Evolutionary conservation across 2,797 vertebrate species (phyloP), one percentile per base, ranked within the genome.

Genomic region (Pogonophryne albipinna): DNA sequence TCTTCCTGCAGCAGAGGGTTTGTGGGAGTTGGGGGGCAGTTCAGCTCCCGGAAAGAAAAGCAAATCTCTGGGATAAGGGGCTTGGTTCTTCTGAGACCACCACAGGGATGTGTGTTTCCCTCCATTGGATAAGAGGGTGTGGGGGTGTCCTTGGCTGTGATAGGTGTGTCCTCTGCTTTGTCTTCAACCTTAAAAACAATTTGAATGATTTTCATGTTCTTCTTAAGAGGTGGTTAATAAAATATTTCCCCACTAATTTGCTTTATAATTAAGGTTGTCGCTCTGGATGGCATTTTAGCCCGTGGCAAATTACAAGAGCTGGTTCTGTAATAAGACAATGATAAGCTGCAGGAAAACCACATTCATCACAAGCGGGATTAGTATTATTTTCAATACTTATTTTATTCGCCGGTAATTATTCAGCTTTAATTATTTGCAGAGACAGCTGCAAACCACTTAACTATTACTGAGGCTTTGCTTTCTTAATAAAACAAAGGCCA

Each of bases 31-130:
- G 96, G 95, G 31, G 96, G 95, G 64, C 93, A 97, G 84, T 96
- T 96, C 83, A 97, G 96, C 88, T 99, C 97, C 53, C 97, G 96
- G 90, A 96, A 97, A 67, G 96, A 96, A 86, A 99, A 99, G 91
- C 97, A 99, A 91, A 99, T 97, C 92, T 99, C 98, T 47, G 97
- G 98, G 83, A 99, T 95, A 84, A 99, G 94, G 74, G 97, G 98
- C 83, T 95, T 98, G 66, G 96, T 97, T 84, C 95, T 96, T 76
- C 67, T 91, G 51, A 87, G 62, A 34, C 65, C 73, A 81, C 34
- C 4, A 46, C 67, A 73, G 44, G 79, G 57, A 60, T 6, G 56
- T 1, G 53, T 45, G 14, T 66, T 46, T 23, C 20, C 75, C 31
- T 79, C 79, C 55, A 10, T 9, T 7, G 75, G 72, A 64, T 80